These are phyloP conservation scores for Melanaphis sacchari DNA, from an alignment of 1,140 invertebrate genomes.

Conservation along the genomic window DNA sequence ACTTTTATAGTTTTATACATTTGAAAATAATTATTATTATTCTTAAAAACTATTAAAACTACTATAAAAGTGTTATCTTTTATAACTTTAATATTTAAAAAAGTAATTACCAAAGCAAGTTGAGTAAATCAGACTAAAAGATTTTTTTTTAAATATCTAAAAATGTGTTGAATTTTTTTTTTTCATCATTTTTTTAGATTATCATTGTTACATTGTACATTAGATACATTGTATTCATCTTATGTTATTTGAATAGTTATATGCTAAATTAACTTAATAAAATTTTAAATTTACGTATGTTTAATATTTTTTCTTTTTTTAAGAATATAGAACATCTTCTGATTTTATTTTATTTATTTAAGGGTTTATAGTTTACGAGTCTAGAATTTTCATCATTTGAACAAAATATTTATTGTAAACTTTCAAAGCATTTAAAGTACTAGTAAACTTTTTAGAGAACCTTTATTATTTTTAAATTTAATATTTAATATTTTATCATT, in stretches of 20 bases:
- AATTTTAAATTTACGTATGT: neutral
- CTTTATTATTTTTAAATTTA: neutral
- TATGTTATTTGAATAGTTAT: neutral
- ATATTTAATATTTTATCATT: neutral
- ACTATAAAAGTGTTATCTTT: neutral
- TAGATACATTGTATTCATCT: no score
- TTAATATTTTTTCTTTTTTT: no score
- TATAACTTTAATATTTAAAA: neutral
- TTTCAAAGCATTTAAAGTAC: neutral
- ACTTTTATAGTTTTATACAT: neutral
- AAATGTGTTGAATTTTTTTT: no score
- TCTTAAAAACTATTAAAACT: neutral
- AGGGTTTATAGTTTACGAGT: no score
- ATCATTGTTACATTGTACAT: no score
- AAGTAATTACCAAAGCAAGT: neutral
- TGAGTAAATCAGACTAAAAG: neutral
- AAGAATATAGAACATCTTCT: no score
- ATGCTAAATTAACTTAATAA: neutral
- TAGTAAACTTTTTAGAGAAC: neutral
- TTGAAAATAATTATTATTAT: neutral
- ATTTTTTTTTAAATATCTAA: neutral
- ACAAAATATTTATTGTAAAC: neutral
- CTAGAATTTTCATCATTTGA: neutral
- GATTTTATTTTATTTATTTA: neutral
- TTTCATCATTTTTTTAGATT: no score